These are phyloP conservation scores for Miniopterus natalensis DNA, from an alignment of 2,113 vertebrate species.

Conservation along the genomic window DNA sequence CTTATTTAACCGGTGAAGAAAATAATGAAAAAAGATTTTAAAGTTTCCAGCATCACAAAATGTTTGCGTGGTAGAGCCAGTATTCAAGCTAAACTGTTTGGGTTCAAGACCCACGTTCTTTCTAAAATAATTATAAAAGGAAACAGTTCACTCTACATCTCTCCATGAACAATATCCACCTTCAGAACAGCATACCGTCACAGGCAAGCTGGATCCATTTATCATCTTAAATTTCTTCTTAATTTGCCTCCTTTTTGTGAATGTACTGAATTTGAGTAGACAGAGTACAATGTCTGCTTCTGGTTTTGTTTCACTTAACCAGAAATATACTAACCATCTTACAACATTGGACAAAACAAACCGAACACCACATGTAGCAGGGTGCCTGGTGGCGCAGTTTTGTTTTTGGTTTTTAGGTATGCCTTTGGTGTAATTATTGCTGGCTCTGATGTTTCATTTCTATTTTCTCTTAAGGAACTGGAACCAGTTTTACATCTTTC, in stretches of 20 bases:
- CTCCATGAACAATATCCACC: conserved; percentile 11
- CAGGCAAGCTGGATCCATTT: background rate
- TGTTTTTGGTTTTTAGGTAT: background rate
- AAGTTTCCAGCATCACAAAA: conserved; percentile 9
- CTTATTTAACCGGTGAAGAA: conserved; percentile 33
- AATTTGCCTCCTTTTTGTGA: background rate
- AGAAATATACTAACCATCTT: background rate
- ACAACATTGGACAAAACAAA: background rate
- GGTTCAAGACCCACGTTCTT: background rate
- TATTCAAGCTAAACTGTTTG: conserved; percentile 27
- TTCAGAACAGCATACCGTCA: background rate
- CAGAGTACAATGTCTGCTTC: background rate
- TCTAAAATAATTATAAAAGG: conserved; percentile 8
- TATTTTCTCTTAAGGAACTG: conserved; percentile 33
- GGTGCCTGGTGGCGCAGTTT: background rate
- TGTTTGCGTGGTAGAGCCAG: background rate
- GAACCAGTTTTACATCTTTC: conserved; percentile 30
- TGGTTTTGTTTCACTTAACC: background rate
- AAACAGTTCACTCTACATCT: conserved; percentile 13
- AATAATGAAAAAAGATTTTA: background rate
- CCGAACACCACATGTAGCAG: background rate
- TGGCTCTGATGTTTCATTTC: background rate
- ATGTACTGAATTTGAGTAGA: background rate
- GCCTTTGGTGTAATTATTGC: background rate
- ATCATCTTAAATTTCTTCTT: background rate